These are phyloP conservation scores for Brassicogethes aeneus DNA, from an alignment of 2,888 invertebrate species.

Conservation along the genomic window DNA sequence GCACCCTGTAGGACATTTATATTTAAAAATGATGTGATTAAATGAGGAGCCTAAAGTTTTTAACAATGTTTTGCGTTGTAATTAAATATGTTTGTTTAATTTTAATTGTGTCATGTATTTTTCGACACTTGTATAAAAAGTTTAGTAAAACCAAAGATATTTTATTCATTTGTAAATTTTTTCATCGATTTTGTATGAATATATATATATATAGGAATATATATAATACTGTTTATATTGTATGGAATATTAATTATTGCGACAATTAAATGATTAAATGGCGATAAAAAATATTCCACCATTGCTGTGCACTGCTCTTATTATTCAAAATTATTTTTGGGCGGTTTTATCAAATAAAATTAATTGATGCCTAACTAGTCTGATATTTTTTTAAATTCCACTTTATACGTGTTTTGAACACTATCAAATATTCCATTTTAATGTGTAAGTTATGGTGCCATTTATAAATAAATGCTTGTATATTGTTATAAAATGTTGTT, in stretches of 20 bases:
- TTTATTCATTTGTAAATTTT: constrained; percentile 10
- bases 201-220: not conserved
- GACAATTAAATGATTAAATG: not conserved
- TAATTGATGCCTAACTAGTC: constrained; percentile 18
- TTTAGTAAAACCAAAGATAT: constrained; percentile 26
- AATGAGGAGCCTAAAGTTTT: no score
- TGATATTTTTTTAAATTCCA: constrained; percentile 23
- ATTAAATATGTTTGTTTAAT: no score
- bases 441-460: constrained; percentile 26
- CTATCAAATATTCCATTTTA: no score
- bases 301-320: no score
- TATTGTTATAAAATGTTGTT: constrained; percentile 22
- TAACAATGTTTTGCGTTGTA: no score
- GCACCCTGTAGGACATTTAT: no score
- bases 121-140: no score
- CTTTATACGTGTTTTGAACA: constrained; percentile 11
- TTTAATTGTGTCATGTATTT: constrained; percentile 1
- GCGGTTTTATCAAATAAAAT: not conserved
- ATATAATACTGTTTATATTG: no score
- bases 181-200: not conserved
- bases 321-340: no score
- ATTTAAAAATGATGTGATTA: no score
- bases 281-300: not conserved
- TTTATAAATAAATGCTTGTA: constrained; percentile 33
- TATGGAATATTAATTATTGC: no score